Evolutionary conservation across 2,113 vertebrate species (phyloP).

Genomic region (Henicopernis longicauda): DNA sequence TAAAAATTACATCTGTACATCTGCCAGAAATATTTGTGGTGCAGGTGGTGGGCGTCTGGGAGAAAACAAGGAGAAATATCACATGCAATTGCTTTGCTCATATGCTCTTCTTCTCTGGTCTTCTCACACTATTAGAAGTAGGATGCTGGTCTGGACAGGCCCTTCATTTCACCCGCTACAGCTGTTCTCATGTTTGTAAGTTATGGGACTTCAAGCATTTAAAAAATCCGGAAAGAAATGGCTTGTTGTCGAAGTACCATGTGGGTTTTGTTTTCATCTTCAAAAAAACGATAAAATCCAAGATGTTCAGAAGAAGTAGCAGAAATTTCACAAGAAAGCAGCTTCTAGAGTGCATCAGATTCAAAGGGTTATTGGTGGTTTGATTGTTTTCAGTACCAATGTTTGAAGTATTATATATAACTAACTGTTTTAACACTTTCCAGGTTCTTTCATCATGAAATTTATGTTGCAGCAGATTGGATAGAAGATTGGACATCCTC

Average conservation of each 20-base stretch:
- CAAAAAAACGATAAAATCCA: background rate
- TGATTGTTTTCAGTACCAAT: background rate
- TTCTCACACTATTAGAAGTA: background rate
- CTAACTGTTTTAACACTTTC: background rate
- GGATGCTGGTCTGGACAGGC: background rate
- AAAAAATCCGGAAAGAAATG: background rate
- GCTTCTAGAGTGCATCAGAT: background rate
- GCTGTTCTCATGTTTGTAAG: conserved; percentile 14
- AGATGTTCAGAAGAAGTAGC: background rate
- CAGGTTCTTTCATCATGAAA: background rate
- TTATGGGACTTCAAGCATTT: conserved; percentile 2
- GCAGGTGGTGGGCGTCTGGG: background rate
- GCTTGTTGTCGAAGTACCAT: background rate
- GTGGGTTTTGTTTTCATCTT: conserved; percentile 31
- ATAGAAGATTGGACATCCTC: background rate
- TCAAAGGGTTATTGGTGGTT: background rate
- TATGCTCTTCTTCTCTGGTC: background rate
- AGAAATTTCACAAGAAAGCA: background rate
- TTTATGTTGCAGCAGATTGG: background rate
- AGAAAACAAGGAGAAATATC: background rate
- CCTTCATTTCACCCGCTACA: background rate
- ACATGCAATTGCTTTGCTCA: background rate
- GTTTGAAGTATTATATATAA: background rate
- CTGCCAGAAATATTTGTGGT: background rate
- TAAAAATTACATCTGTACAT: background rate